Base-by-base conservation (phyloP, 2,113 vertebrate species). In the Heterotilapia buettikoferi region DNA sequence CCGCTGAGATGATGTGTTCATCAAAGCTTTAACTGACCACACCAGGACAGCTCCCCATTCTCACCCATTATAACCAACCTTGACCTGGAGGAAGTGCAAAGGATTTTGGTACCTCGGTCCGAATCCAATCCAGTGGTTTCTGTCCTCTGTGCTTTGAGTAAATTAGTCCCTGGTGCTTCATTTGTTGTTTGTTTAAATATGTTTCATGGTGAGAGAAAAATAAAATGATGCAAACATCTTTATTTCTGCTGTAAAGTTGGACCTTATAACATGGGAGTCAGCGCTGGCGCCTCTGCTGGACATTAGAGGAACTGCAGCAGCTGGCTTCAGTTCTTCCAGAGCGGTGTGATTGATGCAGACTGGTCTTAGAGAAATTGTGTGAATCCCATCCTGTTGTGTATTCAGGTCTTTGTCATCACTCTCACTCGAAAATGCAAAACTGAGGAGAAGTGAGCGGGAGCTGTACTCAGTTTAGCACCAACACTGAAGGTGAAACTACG, bases 241-340 rank as follows among this genome's bases (percentile, higher is more conserved):
- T 21, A 68, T 68, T 40, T 38, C 63, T 5, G 63, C 63, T 68
- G 63, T 38, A 13, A 68, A 38, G 33, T 40, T 13, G 33, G 11
- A 38, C 3, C 10, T 68, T 40, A 2, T 21, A 0, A 68, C 21
- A 8, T 3, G 24, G 19, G 11, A 21, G 63, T 26, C 3, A 1
- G 21, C 14, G 5, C 38, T 45, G 21, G 66, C 8, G 3, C 66
- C 21, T 45, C 66, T 73, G 66, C n/a, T 73, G 38, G 38, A 18
- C 21, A 6, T 9, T 0, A 26, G 38, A 45, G 21, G 66, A 73
- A 73, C 38, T 45, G 38, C 38, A 73, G 66, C n/a, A 24, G n/a
- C 13, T 24, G 38, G 7, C 7, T 71, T 71, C n/a, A 40, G 31
- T 2, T 38, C n/a, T 13, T 68, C 2, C 9, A 21, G 19, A 21